These are phyloP conservation scores for Lepidurus arcticus DNA, from an alignment of 1,140 invertebrate species.

Conservation along the genomic window DNA sequence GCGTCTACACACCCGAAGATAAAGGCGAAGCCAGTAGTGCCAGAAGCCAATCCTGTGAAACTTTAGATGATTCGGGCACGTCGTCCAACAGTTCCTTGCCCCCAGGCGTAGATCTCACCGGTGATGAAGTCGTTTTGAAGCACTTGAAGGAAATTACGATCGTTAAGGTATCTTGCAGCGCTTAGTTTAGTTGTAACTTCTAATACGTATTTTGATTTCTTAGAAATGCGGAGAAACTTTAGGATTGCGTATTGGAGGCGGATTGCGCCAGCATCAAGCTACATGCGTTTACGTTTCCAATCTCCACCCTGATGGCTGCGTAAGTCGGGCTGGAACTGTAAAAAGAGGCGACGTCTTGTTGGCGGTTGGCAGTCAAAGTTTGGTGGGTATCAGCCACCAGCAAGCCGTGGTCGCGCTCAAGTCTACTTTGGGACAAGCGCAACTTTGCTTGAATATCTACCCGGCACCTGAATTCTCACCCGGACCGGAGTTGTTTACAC, in stretches of 20 bases:
- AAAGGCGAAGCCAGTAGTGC: slow-evolving; percentile 1
- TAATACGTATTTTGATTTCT: not conserved
- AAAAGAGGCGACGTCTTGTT: slow-evolving; percentile 45
- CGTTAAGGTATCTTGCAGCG: slow-evolving; percentile 42
- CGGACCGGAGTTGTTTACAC: slow-evolving; percentile 48
- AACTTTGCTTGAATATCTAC: slow-evolving; percentile 46
- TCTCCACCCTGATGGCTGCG: slow-evolving; percentile 47
- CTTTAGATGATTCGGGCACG: slow-evolving; percentile 24
- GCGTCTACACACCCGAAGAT: not conserved
- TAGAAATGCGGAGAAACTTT: slow-evolving; percentile 43
- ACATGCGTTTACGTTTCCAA: slow-evolving; percentile 47
- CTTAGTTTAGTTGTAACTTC: not conserved
- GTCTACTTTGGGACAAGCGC: slow-evolving; percentile 42
- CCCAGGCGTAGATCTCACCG: not conserved
- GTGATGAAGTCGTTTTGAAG: slow-evolving; percentile 39
- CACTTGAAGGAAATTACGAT: slow-evolving; percentile 47
- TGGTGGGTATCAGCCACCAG: slow-evolving; percentile 48
- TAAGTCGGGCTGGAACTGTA: not conserved
- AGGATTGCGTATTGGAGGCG: slow-evolving; percentile 52
- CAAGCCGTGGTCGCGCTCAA: slow-evolving; percentile 49
- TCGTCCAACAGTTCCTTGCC: slow-evolving; percentile 7
- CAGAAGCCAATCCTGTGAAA: not conserved
- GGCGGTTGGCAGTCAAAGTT: slow-evolving; percentile 46
- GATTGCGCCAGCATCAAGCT: slow-evolving; percentile 45
- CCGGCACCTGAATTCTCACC: slow-evolving; percentile 48